These are phyloP conservation scores for Tenthredo distinguenda DNA, from an alignment of 2,888 invertebrate genomes.

Conservation along the genomic window DNA sequence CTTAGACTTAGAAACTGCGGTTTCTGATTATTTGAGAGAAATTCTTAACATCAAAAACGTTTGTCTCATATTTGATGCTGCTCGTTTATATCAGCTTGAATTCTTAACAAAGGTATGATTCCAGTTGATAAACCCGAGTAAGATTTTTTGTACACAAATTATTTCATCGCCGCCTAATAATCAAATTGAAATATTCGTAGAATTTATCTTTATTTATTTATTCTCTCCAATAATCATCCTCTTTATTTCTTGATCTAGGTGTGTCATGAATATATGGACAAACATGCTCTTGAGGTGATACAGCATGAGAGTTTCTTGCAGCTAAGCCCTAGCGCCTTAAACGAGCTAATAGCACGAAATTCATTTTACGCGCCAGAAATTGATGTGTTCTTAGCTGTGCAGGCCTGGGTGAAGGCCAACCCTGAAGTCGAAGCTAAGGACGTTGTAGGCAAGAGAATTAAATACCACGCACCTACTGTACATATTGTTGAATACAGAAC, in stretches of 20 bases:
- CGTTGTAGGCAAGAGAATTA: constrained; percentile 67
- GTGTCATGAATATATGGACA: constrained; percentile 95
- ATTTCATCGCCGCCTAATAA: no score
- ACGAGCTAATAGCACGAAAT: constrained; percentile 92
- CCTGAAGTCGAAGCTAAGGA: constrained; percentile 79
- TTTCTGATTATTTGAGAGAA: constrained; percentile 95
- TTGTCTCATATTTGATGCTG: constrained; percentile 96
- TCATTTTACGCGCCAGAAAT: constrained; percentile 98
- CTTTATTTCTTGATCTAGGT: constrained; percentile 78
- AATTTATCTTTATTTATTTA: neutral
- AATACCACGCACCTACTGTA: neutral
- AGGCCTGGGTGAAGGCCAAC: constrained; percentile 92
- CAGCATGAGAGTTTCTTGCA: constrained; percentile 91
- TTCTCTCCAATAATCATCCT: neutral
- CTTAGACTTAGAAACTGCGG: constrained; percentile 92
- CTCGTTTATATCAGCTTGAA: constrained; percentile 84
- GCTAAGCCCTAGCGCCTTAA: constrained; percentile 90
- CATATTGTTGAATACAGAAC: neutral
- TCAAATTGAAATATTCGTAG: neutral
- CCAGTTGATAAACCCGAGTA: neutral
- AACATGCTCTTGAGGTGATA: constrained; percentile 91
- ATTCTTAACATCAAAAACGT: constrained; percentile 93
- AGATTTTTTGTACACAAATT: no score
- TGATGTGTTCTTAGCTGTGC: constrained; percentile 95
- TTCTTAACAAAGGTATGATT: constrained; percentile 78